A percentile compares a stretch with the other conserved stretches of the same genome.
Evolutionary conservation across 2,797 vertebrate genomes (phyloP).

Genomic region (Acrocephalus scirpaceus): DNA sequence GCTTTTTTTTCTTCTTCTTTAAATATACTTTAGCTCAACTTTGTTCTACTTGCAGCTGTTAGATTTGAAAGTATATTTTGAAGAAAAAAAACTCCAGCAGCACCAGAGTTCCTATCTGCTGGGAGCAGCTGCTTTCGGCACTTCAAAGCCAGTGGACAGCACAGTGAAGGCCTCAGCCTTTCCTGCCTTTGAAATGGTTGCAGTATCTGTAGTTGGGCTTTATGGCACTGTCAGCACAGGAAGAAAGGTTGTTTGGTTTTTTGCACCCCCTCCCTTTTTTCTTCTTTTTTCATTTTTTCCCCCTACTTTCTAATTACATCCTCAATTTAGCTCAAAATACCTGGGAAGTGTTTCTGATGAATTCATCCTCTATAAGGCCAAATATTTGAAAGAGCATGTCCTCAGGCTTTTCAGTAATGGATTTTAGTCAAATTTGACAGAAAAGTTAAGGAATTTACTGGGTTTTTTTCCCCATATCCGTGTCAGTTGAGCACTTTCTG

Average conservation of each 20-base stretch:
- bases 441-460: not conserved
- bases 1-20: constrained; percentile 8
- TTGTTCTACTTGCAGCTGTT: constrained; percentile 70
- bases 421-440: not conserved
- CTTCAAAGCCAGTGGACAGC: constrained; percentile 72
- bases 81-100: constrained; percentile 45
- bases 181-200: constrained; percentile 72
- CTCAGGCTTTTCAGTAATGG: not conserved
- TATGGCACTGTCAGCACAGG: constrained; percentile 55
- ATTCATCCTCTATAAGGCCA: not conserved
- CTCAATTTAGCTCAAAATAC: not conserved
- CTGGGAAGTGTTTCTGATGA: not conserved
- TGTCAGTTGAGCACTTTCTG: accelerated
- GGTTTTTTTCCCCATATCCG: accelerated
- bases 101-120: constrained; percentile 66
- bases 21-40: constrained; percentile 67
- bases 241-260: constrained; percentile 45
- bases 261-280: not conserved
- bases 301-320: not conserved
- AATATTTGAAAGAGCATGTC: not conserved
- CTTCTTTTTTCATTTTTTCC: not conserved
- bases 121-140: constrained; percentile 69
- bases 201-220: constrained; percentile 35
- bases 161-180: constrained; percentile 68
- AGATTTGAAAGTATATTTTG: constrained; percentile 71